Evolutionary conservation across 2,888 invertebrate genomes (phyloP).

Genomic region (Brachyopa scutellaris): DNA sequence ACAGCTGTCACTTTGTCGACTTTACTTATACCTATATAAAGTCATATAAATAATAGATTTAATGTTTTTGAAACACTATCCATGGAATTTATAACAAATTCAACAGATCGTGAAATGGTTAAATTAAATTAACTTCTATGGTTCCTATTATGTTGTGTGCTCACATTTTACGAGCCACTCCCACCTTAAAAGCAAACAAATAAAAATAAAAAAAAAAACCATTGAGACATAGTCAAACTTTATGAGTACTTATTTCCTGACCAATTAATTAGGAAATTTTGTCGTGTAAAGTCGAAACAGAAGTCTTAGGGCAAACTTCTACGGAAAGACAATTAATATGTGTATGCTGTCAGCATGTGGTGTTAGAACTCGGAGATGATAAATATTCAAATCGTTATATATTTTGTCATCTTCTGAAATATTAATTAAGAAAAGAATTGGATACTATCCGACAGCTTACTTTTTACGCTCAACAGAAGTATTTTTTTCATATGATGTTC

Average conservation of each 20-base stretch:
- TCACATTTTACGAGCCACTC: constrained; percentile 17
- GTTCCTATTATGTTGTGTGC: no score
- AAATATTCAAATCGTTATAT: no score
- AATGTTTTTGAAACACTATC: not conserved
- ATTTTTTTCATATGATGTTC: no score
- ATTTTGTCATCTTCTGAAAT: no score
- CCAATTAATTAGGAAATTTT: constrained; percentile 18
- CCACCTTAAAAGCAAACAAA: no score
- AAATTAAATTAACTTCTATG: no score
- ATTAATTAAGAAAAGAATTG: no score
- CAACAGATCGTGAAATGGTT: no score
- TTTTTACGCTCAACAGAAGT: no score
- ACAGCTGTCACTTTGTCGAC: constrained; percentile 10
- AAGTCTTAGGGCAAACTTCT: not conserved
- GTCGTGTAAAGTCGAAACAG: constrained; percentile 16
- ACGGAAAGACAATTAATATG: not conserved
- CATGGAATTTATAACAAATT: not conserved
- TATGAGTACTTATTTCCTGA: constrained; percentile 13
- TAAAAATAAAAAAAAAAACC: no score
- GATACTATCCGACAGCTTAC: no score
- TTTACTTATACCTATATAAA: not conserved
- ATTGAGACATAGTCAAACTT: constrained; percentile 14
- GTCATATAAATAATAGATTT: not conserved
- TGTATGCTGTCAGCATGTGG: constrained; percentile 1
- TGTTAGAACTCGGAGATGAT: not conserved